Evolutionary conservation across 92 coral and sea anemone species (phyloP), one percentile per base, ranked within the genome.

Genomic region (Porites cylindrica): DNA sequence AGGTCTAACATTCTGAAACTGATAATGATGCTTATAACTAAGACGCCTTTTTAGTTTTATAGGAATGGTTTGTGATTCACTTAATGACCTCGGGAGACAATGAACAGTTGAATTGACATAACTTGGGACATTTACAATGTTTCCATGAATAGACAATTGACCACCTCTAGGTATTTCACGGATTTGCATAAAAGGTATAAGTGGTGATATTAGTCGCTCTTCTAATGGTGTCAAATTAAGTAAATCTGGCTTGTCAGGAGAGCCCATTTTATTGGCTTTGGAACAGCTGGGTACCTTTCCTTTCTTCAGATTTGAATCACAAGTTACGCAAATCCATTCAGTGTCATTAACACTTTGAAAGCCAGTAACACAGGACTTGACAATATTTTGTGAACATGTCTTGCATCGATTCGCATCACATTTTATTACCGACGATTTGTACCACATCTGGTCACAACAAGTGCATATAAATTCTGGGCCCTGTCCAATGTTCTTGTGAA

Each of bases 61-160:
- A 18, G 89, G 85, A 26, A 89, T 89, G 52, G 91, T 88, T 51
- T 79, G 86, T 67, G 89, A 85, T 21, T 89, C 90, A 81, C 63
- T 90, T 17, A 90, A 74, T 14, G 93, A 82, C 79, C 90, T 79
- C 38, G 89, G 92, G 17, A 84, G 58, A 16, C 72, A n/a, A 58
- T 78, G 86, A 23, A 90, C 93, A 23, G 94, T 91, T 81, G 91
- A 77, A 76, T 70, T 91, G 21, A 87, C 88, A 86, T 91, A 88
- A 73, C 86, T 82, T 61, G 91, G 88, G 68, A 87, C 87, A 87
- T 87, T 87, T 16, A 87, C 90, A 71, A 71, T 71, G 51, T 29
- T 78, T 26, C 85, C 85, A 81, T 67, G 88, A 84, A 75, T 84
- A 51, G 63, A 38, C 18, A 84, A 75, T 50, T 83, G 72, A 14